Conservation (phyloP, 2,888 invertebrate genomes). For the Brenthis ino region DNA sequence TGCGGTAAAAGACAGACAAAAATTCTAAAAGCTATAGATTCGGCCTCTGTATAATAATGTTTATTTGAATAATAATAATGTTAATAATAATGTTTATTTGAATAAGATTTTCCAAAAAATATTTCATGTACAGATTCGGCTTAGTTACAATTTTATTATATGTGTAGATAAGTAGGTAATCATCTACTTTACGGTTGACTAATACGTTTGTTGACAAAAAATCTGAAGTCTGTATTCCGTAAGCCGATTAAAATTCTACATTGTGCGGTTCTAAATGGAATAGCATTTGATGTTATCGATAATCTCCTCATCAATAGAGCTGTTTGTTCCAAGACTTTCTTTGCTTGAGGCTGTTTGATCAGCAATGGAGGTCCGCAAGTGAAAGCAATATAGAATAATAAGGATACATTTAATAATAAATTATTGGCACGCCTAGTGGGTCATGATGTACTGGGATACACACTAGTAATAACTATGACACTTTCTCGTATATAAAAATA, state of each 20-base stretch:
- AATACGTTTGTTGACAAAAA: constrained; percentile 17
- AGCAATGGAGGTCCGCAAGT: constrained; percentile 49
- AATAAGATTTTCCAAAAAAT: too few relatives aligned
- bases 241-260: constrained; percentile 22
- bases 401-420: not conserved
- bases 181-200: not conserved
- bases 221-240: not conserved
- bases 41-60: too few relatives aligned
- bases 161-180: constrained; percentile 1
- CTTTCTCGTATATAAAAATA: too few relatives aligned
- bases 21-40: too few relatives aligned
- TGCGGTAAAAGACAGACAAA: too few relatives aligned
- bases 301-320: constrained; percentile 44
- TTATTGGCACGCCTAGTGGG: not conserved
- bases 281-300: constrained; percentile 41
- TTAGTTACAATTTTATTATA: too few relatives aligned
- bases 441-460: not conserved
- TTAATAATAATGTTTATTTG: too few relatives aligned
- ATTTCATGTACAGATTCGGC: too few relatives aligned
- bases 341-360: constrained; percentile 54
- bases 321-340: constrained; percentile 58
- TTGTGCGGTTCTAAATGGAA: constrained; percentile 26
- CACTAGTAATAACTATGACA: too few relatives aligned
- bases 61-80: too few relatives aligned
- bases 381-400: constrained; percentile 32